Evolutionary conservation across 2,888 invertebrate genomes (phyloP).

Genomic region (Physocephala rufipes): DNA sequence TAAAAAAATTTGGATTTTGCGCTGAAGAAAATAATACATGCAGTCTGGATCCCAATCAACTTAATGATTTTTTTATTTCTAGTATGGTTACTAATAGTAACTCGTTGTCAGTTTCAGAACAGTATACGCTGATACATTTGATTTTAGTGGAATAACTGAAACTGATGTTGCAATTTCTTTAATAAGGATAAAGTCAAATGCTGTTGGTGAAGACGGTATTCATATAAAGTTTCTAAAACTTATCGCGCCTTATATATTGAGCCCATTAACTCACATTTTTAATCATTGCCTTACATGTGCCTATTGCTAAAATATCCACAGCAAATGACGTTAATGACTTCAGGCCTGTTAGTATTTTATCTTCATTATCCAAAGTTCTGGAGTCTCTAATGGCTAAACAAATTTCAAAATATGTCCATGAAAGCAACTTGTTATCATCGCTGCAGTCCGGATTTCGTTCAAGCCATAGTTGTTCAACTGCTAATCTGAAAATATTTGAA

Average conservation of each 20-base stretch:
- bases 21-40: not conserved
- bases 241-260: not conserved
- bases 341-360: slow-evolving; percentile 3
- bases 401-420: slow-evolving; percentile 8
- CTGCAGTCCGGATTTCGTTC: slow-evolving; percentile 20
- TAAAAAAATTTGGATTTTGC: not conserved
- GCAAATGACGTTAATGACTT: not conserved
- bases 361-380: slow-evolving; percentile 4
- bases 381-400: slow-evolving; percentile 25
- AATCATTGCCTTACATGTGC: slow-evolving; percentile 2
- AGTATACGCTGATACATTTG: not conserved
- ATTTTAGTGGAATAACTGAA: not conserved
- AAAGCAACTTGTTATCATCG: slow-evolving; percentile 17
- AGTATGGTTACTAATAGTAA: not conserved
- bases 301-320: slow-evolving; percentile 2
- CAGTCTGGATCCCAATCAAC: not conserved
- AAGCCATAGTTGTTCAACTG: slow-evolving; percentile 27
- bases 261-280: not conserved
- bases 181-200: not conserved
- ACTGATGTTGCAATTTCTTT: not conserved
- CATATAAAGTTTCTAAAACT: not conserved
- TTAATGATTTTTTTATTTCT: not conserved
- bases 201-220: not conserved
- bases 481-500: slow-evolving; percentile 9
- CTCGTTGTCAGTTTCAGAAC: not conserved